Conservation (phyloP, 2,888 invertebrate genomes). For the Choristoneura rosaceana region DNA sequence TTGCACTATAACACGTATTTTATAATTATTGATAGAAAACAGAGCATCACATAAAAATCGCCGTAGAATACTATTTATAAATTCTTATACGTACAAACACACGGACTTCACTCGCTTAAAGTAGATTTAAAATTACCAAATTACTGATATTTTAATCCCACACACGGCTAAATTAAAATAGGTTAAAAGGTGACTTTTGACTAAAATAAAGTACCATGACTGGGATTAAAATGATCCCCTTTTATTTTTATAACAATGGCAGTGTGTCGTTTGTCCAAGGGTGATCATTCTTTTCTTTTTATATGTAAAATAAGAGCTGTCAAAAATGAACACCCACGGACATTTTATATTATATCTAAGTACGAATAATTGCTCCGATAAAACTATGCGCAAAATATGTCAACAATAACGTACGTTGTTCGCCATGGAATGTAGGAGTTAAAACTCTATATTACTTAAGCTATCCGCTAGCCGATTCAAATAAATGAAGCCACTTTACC, state of each 20-base stretch:
- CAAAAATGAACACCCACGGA: slow-evolving; percentile 69
- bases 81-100: slow-evolving; percentile 49
- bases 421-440: slow-evolving; percentile 65
- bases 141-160: slow-evolving; percentile 38
- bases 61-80: slow-evolving; percentile 48
- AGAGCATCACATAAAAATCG: slow-evolving; percentile 52
- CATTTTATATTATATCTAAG: slow-evolving; percentile 56
- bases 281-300: slow-evolving; percentile 55
- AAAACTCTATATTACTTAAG: slow-evolving; percentile 40
- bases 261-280: slow-evolving; percentile 63
- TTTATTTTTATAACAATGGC: slow-evolving; percentile 63
- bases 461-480: slow-evolving; percentile 18
- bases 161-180: slow-evolving; percentile 15
- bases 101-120: slow-evolving; percentile 50
- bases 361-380: slow-evolving; percentile 80
- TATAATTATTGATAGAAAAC: slow-evolving; percentile 51
- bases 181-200: slow-evolving; percentile 27
- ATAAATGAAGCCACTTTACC: slow-evolving; percentile 6
- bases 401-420: slow-evolving; percentile 54
- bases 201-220: slow-evolving; percentile 8
- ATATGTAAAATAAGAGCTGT: slow-evolving; percentile 32
- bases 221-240: slow-evolving; percentile 44
- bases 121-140: slow-evolving; percentile 49
- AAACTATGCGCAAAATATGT: slow-evolving; percentile 58
- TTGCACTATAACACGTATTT: slow-evolving; percentile 46